Percentiles rank a stretch among this genome's conserved stretches.
Conservation (phyloP, 2,888 invertebrate genomes). For the Serrognathus titanus region DNA sequence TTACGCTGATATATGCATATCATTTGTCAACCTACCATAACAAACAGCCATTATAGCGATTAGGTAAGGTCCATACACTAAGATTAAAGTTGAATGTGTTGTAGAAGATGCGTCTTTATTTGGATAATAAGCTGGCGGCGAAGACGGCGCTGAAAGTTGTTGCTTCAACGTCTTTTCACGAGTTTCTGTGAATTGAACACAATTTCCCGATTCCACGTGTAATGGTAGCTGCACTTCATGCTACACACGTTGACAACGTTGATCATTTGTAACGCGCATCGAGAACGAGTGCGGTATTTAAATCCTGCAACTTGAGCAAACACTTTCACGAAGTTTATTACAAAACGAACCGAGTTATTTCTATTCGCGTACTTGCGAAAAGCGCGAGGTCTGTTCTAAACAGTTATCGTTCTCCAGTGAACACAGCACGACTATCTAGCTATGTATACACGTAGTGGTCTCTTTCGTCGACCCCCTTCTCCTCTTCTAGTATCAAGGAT, state of each 20-base stretch:
- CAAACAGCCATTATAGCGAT: conserved; percentile 41
- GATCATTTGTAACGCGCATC: conserved; percentile 47
- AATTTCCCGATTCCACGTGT: conserved; percentile 91
- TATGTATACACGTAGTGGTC: not conserved
- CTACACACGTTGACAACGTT: conserved; percentile 46
- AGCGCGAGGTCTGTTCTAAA: not conserved
- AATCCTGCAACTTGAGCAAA: conserved; percentile 10
- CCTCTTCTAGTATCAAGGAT: not conserved
- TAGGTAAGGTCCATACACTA: conserved; percentile 21
- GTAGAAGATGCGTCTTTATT: not conserved
- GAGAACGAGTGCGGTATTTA: conserved; percentile 22
- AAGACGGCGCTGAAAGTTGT: too few species aligned
- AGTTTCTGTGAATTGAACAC: conserved; percentile 90
- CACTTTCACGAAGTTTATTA: conserved; percentile 10
- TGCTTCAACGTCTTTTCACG: conserved; percentile 84
- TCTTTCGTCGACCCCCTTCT: not conserved
- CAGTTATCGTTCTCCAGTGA: not conserved
- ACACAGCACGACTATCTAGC: not conserved
- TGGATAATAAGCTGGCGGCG: too few species aligned
- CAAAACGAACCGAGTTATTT: not conserved
- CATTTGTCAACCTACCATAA: conserved; percentile 42
- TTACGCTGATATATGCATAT: too few species aligned
- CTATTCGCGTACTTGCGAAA: not conserved
- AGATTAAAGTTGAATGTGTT: conserved; percentile 13
- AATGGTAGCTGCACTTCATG: conserved; percentile 78